Evolutionary conservation across 2,113 vertebrate species (phyloP).

Genomic region (Pterocles burchelli): DNA sequence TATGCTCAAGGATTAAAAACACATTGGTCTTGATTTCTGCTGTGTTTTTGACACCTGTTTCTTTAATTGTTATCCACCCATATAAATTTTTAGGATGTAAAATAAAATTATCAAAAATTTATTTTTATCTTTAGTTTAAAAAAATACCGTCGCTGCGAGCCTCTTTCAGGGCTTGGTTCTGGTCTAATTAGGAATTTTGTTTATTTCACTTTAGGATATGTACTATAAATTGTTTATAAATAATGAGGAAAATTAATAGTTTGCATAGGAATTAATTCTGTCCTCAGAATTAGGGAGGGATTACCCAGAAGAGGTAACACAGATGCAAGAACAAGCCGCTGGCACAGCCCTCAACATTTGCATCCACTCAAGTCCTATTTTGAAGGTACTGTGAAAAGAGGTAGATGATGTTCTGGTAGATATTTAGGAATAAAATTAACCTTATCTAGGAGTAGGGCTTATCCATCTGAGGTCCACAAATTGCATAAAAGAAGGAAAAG

Average conservation of each 20-base stretch:
- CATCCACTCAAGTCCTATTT: neutral
- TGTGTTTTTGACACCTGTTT: neutral
- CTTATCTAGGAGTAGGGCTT: neutral
- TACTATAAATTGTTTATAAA: neutral
- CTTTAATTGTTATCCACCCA: neutral
- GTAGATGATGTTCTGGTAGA: neutral
- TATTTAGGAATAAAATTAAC: slow-evolving; percentile 7
- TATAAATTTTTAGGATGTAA: neutral
- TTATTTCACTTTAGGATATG: neutral
- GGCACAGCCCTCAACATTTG: neutral
- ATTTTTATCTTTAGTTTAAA: neutral
- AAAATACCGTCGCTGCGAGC: neutral
- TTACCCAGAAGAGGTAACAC: neutral
- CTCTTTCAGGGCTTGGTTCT: neutral
- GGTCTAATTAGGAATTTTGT: neutral
- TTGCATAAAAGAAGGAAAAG: neutral
- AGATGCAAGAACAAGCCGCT: neutral
- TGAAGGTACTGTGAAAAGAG: neutral
- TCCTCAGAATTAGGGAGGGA: no score
- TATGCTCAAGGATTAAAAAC: neutral
- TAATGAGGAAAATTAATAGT: neutral
- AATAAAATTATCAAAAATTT: neutral
- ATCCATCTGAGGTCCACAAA: neutral
- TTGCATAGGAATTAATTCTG: slow-evolving; percentile 6
- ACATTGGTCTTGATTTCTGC: neutral